Evolutionary conservation across 1,140 invertebrate genomes (phyloP).

Genomic region (Yoshiicerus persimilis): DNA sequence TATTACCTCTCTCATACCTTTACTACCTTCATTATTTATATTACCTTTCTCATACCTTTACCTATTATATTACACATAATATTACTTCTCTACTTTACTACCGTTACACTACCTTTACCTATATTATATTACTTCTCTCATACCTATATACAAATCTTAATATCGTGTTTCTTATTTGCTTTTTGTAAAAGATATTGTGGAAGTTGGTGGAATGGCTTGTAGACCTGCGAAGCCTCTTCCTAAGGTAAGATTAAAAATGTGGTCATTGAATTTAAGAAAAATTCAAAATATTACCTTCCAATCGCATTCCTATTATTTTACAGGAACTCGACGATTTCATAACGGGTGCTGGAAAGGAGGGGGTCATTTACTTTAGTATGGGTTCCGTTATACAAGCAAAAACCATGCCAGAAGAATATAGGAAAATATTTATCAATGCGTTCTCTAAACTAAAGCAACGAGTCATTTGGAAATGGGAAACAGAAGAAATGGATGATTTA

Average conservation of each 20-base stretch:
- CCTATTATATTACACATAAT: too few relatives aligned
- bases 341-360: conserved; percentile 46
- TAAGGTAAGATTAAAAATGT: not conserved
- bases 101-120: too few relatives aligned
- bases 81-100: too few relatives aligned
- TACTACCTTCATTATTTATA: too few relatives aligned
- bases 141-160: too few relatives aligned
- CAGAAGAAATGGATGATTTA: conserved; percentile 44
- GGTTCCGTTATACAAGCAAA: conserved; percentile 56
- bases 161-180: conserved; percentile 40
- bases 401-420: conserved; percentile 54
- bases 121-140: too few relatives aligned
- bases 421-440: conserved; percentile 50
- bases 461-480: conserved; percentile 54
- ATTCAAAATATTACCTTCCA: not conserved
- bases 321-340: conserved; percentile 44
- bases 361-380: conserved; percentile 68
- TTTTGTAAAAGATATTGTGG: conserved; percentile 54
- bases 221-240: not conserved
- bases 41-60: too few relatives aligned
- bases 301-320: not conserved
- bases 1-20: too few relatives aligned
- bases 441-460: conserved; percentile 51
- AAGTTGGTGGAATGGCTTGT: conserved; percentile 59
- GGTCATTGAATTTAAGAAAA: not conserved